These are phyloP conservation scores for Himantopus leucocephalus DNA, from an alignment of 2,113 vertebrate genomes.

Conservation along the genomic window DNA sequence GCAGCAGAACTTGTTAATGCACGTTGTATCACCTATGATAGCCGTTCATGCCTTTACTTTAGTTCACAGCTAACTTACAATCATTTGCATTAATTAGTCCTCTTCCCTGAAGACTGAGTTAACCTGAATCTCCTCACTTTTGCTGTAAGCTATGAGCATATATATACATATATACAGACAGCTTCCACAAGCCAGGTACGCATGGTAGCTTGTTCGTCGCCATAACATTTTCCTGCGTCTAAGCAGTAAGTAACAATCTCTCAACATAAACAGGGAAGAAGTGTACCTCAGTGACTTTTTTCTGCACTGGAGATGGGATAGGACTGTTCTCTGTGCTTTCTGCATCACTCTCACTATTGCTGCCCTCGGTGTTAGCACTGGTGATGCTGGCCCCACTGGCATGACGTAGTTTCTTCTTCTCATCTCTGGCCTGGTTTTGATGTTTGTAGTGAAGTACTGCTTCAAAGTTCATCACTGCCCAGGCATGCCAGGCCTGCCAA, in stretches of 20 bases:
- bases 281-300: slow-evolving; percentile 91
- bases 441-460: slow-evolving; percentile 98
- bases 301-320: slow-evolving; percentile 90
- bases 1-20: not conserved
- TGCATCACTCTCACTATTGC: slow-evolving; percentile 92
- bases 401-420: slow-evolving; percentile 93
- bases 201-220: not conserved
- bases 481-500: slow-evolving; percentile 95
- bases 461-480: slow-evolving; percentile 99
- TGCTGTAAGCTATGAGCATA: not conserved
- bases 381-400: slow-evolving; percentile 87
- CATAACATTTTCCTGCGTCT: not conserved
- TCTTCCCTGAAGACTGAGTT: not conserved
- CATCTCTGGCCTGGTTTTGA: slow-evolving; percentile 90
- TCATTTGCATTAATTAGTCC: not conserved
- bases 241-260: not conserved
- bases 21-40: not conserved
- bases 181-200: not conserved
- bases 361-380: slow-evolving; percentile 89
- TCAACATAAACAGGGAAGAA: not conserved
- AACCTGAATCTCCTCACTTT: not conserved
- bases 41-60: not conserved
- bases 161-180: not conserved
- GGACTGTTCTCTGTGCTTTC: slow-evolving; percentile 93
- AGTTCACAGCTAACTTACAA: not conserved